A percentile compares a stretch with the other conserved stretches of the same genome.
These are phyloP conservation scores for Spea hammondii DNA, from an alignment of 2,797 vertebrate species.

Conservation along the genomic window DNA sequence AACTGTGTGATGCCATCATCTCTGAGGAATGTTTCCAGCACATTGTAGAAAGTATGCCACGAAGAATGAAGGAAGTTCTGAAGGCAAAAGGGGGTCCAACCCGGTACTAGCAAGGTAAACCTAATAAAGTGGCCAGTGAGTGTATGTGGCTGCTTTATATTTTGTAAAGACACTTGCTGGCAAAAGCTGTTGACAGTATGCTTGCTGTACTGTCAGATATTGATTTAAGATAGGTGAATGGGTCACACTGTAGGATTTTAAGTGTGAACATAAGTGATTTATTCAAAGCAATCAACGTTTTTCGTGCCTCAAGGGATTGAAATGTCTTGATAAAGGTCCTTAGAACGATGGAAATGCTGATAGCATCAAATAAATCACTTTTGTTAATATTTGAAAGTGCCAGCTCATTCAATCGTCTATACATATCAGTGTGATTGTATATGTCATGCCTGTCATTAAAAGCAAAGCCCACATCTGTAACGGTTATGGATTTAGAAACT, in stretches of 20 bases:
- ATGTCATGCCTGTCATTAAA: background rate
- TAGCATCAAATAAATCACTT: conserved; percentile 27
- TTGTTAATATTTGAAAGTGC: conserved; percentile 37
- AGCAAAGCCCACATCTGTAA: background rate
- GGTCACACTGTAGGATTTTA: background rate
- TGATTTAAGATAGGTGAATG: background rate
- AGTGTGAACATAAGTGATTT: conserved; percentile 24
- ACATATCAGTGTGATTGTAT: background rate
- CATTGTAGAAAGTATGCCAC: too few species aligned
- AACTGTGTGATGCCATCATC: too few species aligned
- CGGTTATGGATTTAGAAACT: background rate
- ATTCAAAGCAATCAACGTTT: conserved; percentile 22
- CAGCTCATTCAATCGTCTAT: conserved; percentile 6
- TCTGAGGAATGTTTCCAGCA: too few species aligned
- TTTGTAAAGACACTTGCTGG: background rate
- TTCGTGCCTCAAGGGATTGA: background rate
- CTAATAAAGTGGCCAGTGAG: too few species aligned
- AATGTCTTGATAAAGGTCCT: conserved; percentile 1
- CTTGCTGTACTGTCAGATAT: background rate
- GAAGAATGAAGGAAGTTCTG: too few species aligned
- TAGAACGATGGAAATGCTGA: conserved; percentile 3
- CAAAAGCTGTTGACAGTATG: background rate
- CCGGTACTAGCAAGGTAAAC: too few species aligned
- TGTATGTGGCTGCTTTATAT: too few species aligned
- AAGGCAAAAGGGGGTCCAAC: too few species aligned